Percentiles rank a stretch among this genome's conserved stretches.
Evolutionary conservation across 2,113 vertebrate species (phyloP).

Genomic region (Rana temporaria): DNA sequence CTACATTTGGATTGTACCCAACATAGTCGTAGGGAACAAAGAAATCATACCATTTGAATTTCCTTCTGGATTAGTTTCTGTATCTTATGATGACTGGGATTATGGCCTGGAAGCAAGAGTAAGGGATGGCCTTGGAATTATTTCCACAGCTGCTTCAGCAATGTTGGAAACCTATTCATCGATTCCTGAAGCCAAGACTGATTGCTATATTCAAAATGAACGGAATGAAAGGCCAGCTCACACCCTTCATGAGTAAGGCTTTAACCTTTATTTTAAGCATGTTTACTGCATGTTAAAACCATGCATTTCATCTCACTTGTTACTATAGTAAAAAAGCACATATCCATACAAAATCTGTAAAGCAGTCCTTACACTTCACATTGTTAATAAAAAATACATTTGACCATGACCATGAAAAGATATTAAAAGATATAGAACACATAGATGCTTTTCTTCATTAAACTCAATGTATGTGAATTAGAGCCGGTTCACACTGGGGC

Average conservation of each 20-base stretch:
- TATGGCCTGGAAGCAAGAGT: constrained; percentile 91
- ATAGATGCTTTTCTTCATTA: too few relatives aligned
- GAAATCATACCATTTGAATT: constrained; percentile 89
- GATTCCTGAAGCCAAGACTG: constrained; percentile 90
- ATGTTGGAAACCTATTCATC: constrained; percentile 93
- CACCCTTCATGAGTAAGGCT: constrained; percentile 91
- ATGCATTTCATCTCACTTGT: neutral
- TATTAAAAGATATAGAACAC: too few relatives aligned
- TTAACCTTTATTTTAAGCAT: neutral
- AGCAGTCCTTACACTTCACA: too few relatives aligned
- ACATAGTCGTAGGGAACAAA: constrained; percentile 88
- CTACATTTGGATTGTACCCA: constrained; percentile 97
- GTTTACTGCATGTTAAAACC: neutral
- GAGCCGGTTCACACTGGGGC: too few relatives aligned
- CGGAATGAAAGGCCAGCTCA: constrained; percentile 84
- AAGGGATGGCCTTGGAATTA: constrained; percentile 90
- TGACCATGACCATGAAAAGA: too few relatives aligned
- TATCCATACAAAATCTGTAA: too few relatives aligned
- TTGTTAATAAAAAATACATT: too few relatives aligned
- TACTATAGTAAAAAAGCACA: too few relatives aligned
- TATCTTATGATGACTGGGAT: constrained; percentile 97
- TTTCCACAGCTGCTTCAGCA: constrained; percentile 89
- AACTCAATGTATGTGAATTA: too few relatives aligned
- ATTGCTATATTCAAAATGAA: constrained; percentile 90
- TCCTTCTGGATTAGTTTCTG: constrained; percentile 93